phyloP scores from a whole-genome alignment of 2,797 vertebrate species.

The Vespertilio murinus region DNA sequence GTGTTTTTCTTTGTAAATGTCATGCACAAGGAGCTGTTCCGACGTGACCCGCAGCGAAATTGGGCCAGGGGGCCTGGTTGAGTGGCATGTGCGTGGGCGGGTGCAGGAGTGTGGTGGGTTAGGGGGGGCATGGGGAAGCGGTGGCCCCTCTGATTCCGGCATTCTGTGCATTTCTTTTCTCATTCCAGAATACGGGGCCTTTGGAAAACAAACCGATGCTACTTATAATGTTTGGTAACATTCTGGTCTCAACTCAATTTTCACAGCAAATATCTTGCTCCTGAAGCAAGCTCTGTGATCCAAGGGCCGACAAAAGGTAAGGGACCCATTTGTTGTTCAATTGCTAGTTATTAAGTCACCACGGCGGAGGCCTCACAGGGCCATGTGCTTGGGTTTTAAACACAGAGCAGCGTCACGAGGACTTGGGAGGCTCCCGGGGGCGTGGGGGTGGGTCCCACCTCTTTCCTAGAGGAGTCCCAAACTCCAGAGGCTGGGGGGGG shows the following conservation, averaged over 20 bases:
- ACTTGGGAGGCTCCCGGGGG: background rate
- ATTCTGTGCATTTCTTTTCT: background rate
- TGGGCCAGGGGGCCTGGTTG: constrained; percentile 71
- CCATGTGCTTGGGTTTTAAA: background rate
- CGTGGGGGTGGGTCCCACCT: background rate
- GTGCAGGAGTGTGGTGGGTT: background rate
- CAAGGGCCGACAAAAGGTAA: constrained; percentile 3
- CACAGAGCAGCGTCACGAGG: background rate
- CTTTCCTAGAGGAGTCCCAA: background rate
- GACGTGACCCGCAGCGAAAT: constrained; percentile 84
- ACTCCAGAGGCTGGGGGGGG: background rate
- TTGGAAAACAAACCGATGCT: constrained; percentile 60
- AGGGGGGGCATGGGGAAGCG: background rate
- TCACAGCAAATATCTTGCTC: constrained; percentile 46
- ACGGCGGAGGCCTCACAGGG: background rate
- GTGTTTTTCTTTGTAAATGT: constrained; percentile 89
- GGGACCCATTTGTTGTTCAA: background rate
- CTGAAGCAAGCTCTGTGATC: constrained; percentile 39
- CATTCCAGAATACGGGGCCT: background rate
- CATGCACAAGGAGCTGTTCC: constrained; percentile 85
- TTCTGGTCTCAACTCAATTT: constrained; percentile 43
- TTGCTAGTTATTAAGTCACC: constrained; percentile 47
- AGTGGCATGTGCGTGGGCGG: constrained; percentile 72
- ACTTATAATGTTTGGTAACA: constrained; percentile 73
- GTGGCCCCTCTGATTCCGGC: background rate